phyloP scores from a whole-genome alignment of 2,113 vertebrate species.

The Grammomys surdaster region DNA sequence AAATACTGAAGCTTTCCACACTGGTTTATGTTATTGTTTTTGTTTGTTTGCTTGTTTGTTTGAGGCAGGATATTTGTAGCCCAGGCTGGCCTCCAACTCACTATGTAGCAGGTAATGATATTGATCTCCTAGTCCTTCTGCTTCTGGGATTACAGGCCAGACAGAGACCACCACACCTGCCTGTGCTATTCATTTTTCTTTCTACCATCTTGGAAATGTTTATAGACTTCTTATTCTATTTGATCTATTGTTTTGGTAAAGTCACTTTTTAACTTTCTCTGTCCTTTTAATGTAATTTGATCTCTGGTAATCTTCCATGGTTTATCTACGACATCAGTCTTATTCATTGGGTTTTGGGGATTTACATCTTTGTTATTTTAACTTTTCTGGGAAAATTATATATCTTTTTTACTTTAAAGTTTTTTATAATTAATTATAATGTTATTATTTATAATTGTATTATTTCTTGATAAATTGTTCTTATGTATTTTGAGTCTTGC shows the following conservation, averaged over 20 bases:
- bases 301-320: background rate
- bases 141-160: background rate
- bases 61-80: background rate
- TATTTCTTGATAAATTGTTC: constrained; percentile 6
- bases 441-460: background rate
- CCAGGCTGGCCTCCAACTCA: background rate
- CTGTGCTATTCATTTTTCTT: background rate
- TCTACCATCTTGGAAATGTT: background rate
- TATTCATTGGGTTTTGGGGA: background rate
- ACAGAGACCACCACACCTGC: background rate
- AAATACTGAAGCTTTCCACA: background rate
- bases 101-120: background rate
- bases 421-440: background rate
- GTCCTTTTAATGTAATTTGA: background rate
- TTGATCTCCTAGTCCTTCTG: background rate
- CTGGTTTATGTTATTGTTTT: background rate
- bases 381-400: background rate
- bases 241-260: background rate
- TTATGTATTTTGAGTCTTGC: background rate
- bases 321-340: background rate
- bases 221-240: background rate
- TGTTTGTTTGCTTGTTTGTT: background rate
- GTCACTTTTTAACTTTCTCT: background rate
- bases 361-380: background rate
- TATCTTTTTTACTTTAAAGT: background rate